A percentile compares a stretch with the other conserved stretches of the same genome.
Evolutionary conservation across 1,140 invertebrate species (phyloP).

Genomic region (Sinonovacula constricta): DNA sequence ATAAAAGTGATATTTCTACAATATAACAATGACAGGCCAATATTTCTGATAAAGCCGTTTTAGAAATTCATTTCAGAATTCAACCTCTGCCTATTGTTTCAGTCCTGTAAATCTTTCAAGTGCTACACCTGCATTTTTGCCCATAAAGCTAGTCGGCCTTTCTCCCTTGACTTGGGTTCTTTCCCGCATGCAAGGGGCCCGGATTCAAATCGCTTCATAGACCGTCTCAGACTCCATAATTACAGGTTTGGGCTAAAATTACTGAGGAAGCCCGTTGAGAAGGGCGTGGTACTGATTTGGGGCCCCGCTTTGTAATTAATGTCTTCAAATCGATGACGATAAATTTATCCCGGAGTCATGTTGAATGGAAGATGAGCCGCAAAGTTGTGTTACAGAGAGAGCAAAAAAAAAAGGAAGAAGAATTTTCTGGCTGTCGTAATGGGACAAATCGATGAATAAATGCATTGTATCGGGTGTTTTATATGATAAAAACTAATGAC

Average conservation of each 20-base stretch:
- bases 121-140: constrained; percentile 39
- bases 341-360: constrained; percentile 39
- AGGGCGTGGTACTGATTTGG: constrained; percentile 18
- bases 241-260: constrained; percentile 28
- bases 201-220: not conserved
- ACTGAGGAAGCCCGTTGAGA: constrained; percentile 30
- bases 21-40: not conserved
- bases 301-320: constrained; percentile 37
- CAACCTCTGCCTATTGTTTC: constrained; percentile 32
- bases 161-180: not conserved
- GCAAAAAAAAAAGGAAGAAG: no score
- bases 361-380: not conserved
- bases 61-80: not conserved
- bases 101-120: constrained; percentile 23
- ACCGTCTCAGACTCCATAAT: constrained; percentile 12
- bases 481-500: no score
- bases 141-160: not conserved
- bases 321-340: constrained; percentile 29
- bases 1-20: not conserved
- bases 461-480: no score
- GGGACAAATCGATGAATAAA: no score
- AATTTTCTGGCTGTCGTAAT: no score
- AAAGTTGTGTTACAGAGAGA: not conserved
- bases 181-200: not conserved
- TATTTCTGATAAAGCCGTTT: not conserved